A percentile compares a stretch with the other conserved stretches of the same genome.
Evolutionary conservation across 2,113 vertebrate genomes (phyloP).

Genomic region (Heloderma charlesbogerti): DNA sequence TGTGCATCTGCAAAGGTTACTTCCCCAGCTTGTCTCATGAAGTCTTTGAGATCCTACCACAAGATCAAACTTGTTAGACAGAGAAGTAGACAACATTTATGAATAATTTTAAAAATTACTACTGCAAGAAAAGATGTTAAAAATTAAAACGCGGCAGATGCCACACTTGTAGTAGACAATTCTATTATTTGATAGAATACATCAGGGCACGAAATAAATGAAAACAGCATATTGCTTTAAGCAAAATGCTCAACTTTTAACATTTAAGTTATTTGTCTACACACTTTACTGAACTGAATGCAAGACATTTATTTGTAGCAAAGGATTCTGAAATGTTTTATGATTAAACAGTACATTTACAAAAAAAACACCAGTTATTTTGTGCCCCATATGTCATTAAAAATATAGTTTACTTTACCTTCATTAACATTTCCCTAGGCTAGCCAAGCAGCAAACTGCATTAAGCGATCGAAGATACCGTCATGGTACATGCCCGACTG

Average conservation of each 20-base stretch:
- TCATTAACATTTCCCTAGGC: conserved; percentile 88
- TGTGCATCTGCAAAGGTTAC: conserved; percentile 98
- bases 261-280: conserved; percentile 48
- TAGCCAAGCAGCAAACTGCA: conserved; percentile 88
- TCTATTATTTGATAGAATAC: conserved; percentile 73
- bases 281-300: conserved; percentile 66
- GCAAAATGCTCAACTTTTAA: conserved; percentile 79
- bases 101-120: conserved; percentile 66
- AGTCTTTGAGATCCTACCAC: conserved; percentile 98
- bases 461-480: conserved; percentile 88
- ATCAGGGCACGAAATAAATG: conserved; percentile 83
- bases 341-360: conserved; percentile 75
- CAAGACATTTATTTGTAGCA: conserved; percentile 67
- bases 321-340: conserved; percentile 69
- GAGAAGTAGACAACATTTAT: conserved; percentile 45
- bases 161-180: conserved; percentile 80
- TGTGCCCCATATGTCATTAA: conserved; percentile 87
- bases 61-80: conserved; percentile 78
- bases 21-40: conserved; percentile 99
- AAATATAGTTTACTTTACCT: conserved; percentile 89
- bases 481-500: conserved; percentile 90
- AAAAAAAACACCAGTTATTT: conserved; percentile 79
- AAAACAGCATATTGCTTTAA: conserved; percentile 78
- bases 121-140: conserved; percentile 84
- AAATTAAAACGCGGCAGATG: conserved; percentile 78